A percentile compares a stretch with the other conserved stretches of the same genome.
Conservation (phyloP, 2,113 vertebrate species). For the Hirundichthys speculiger region DNA sequence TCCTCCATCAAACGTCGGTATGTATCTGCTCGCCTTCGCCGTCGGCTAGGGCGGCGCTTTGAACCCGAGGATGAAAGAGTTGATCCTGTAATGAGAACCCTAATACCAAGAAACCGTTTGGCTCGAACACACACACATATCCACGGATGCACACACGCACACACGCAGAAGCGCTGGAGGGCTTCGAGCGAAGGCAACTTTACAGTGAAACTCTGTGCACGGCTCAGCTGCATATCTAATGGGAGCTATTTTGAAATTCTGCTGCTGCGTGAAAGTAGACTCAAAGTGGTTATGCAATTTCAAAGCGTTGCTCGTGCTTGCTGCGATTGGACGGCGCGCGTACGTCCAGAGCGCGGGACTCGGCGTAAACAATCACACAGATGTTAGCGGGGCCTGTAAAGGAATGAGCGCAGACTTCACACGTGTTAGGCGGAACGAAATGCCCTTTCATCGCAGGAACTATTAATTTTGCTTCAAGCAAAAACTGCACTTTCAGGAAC, state of each 20-base stretch:
- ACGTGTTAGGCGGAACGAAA: conserved; percentile 19
- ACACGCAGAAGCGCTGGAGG: background rate
- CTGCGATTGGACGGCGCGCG: conserved; percentile 17
- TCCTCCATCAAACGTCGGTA: conserved; percentile 41
- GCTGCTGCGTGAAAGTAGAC: conserved; percentile 47
- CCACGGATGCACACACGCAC: too few species aligned
- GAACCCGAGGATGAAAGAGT: conserved; percentile 72
- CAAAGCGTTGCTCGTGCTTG: conserved; percentile 39
- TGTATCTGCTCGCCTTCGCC: conserved; percentile 48
- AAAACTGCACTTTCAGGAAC: background rate
- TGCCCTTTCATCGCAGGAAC: background rate
- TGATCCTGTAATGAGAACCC: conserved; percentile 71
- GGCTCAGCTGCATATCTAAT: conserved; percentile 61
- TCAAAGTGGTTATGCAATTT: conserved; percentile 59
- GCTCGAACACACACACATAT: conserved; percentile 24
- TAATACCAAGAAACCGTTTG: conserved; percentile 58
- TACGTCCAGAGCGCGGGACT: conserved; percentile 15
- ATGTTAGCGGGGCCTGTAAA: conserved; percentile 10
- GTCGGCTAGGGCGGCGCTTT: conserved; percentile 59
- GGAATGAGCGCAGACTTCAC: conserved; percentile 13
- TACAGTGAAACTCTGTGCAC: conserved; percentile 29
- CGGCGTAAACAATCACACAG: conserved; percentile 35
- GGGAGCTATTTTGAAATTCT: conserved; percentile 63
- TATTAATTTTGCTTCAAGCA: background rate
- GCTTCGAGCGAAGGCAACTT: conserved; percentile 51